Evolutionary conservation across 2,888 invertebrate species (phyloP).

Genomic region (Leptura quadrifasciata): DNA sequence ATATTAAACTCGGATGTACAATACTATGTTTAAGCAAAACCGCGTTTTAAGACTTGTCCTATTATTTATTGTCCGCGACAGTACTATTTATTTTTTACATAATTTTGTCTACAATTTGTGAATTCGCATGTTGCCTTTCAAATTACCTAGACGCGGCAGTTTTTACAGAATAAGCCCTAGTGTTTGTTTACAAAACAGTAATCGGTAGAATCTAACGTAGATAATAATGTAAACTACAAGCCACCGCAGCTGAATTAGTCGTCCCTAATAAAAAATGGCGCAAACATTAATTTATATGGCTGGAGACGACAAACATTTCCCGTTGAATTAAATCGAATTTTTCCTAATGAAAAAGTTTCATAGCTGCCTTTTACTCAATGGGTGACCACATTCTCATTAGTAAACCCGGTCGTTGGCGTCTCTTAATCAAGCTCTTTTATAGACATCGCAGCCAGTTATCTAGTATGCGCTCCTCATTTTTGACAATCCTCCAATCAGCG

Average conservation of each 20-base stretch:
- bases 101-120: too few species aligned
- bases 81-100: too few species aligned
- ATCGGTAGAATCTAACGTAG: not conserved
- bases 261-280: not conserved
- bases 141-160: too few species aligned
- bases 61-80: too few species aligned
- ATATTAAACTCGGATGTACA: too few species aligned
- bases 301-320: not conserved
- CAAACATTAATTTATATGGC: slow-evolving; percentile 2
- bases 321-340: slow-evolving; percentile 4
- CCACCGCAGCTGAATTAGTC: not conserved
- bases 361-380: slow-evolving; percentile 7
- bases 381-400: slow-evolving; percentile 7
- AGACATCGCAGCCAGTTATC: slow-evolving; percentile 1
- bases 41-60: too few species aligned
- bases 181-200: too few species aligned
- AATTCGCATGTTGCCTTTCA: too few species aligned
- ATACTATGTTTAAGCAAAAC: too few species aligned
- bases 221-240: not conserved
- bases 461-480: slow-evolving; percentile 7
- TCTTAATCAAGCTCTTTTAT: slow-evolving; percentile 7
- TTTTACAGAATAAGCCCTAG: too few species aligned
- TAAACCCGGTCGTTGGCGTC: slow-evolving; percentile 4
- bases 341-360: slow-evolving; percentile 3
- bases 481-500: slow-evolving; percentile 7